A percentile compares a stretch with the other conserved stretches of the same genome.
Evolutionary conservation across 1,140 invertebrate genomes (phyloP).

Genomic region (Anthonomus grandis): DNA sequence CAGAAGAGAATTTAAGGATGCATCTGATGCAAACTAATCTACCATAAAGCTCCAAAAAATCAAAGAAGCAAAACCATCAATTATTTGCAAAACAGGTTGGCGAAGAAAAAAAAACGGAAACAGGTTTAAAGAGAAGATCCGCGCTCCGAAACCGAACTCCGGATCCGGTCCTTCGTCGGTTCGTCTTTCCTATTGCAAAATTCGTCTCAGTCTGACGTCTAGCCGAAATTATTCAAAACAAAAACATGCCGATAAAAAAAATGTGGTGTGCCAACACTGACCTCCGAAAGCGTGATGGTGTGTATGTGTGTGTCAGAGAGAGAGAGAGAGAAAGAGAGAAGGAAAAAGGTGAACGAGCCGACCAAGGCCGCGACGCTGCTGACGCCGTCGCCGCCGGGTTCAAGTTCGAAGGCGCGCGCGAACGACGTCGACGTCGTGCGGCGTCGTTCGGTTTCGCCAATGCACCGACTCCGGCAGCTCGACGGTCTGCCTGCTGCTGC

Average conservation of each 20-base stretch:
- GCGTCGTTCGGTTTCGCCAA: no score
- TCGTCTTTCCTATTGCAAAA: no score
- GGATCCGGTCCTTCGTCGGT: constrained; percentile 7
- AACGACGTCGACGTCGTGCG: no score
- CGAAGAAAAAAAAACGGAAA: background rate
- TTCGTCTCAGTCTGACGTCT: constrained; percentile 7
- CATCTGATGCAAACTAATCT: no score
- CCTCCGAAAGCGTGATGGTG: background rate
- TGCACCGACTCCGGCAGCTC: no score
- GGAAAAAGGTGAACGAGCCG: constrained; percentile 7
- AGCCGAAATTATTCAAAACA: constrained; percentile 10
- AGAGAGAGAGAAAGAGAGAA: background rate
- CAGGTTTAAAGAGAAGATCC: background rate
- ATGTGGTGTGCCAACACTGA: constrained; percentile 5
- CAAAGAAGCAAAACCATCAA: no score
- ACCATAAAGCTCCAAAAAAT: no score
- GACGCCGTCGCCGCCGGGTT: no score
- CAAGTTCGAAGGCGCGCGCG: constrained; percentile 19
- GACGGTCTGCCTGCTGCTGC: no score
- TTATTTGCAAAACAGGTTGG: no score
- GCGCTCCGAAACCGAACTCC: background rate
- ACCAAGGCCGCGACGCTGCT: constrained; percentile 7
- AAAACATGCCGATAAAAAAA: constrained; percentile 1
- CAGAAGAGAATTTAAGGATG: no score
- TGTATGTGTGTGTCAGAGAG: no score